Evolutionary conservation across 1,140 invertebrate genomes (phyloP).

Genomic region (Meloidogyne chitwoodi): DNA sequence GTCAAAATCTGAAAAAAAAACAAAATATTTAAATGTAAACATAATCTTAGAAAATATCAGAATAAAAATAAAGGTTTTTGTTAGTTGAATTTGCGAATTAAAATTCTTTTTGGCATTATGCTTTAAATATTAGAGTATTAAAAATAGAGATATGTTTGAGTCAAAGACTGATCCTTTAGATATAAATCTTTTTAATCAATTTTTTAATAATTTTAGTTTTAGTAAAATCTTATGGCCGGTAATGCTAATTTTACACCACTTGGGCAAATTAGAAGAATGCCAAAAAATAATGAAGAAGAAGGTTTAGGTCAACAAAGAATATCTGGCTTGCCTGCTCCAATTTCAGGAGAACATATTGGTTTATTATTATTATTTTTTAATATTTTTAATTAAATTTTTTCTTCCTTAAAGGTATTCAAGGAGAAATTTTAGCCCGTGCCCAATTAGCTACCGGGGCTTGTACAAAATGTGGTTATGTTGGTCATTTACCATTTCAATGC

Average conservation of each 20-base stretch:
- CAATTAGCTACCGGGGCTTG: conserved; percentile 28
- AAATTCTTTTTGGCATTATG: neutral
- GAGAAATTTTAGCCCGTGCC: conserved; percentile 28
- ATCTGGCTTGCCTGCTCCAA: neutral
- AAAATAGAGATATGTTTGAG: too few relatives aligned
- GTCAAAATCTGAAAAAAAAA: neutral
- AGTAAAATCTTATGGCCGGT: neutral
- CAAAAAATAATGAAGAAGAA: conserved; percentile 1
- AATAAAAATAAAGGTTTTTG: neutral
- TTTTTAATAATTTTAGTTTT: neutral
- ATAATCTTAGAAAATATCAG: too few relatives aligned
- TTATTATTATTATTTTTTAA: neutral
- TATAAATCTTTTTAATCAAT: too few relatives aligned
- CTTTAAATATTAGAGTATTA: neutral
- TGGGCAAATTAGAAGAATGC: conserved; percentile 17
- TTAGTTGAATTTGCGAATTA: too few relatives aligned
- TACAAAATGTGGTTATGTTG: conserved; percentile 33
- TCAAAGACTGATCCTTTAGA: too few relatives aligned
- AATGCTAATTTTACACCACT: conserved; percentile 34
- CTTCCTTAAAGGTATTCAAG: conserved; percentile 26
- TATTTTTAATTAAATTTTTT: conserved; percentile 1
- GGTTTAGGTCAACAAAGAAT: neutral
- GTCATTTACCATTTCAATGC: conserved; percentile 35
- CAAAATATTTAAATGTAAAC: neutral
- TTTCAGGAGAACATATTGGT: neutral